phyloP scores from a whole-genome alignment of 1,140 invertebrate genomes.

The Mycetomoellerius zeteki region DNA sequence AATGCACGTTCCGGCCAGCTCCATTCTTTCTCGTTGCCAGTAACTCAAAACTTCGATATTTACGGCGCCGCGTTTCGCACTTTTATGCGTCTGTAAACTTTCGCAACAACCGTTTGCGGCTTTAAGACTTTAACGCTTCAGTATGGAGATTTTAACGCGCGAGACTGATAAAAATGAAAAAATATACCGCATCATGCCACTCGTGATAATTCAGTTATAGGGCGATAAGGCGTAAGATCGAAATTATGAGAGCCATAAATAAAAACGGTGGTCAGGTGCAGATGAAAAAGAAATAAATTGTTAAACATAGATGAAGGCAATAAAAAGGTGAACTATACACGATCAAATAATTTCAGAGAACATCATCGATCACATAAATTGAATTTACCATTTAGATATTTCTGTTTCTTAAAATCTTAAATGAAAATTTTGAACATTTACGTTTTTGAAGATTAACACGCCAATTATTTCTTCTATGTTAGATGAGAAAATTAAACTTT shows the following conservation, averaged over 20 bases:
- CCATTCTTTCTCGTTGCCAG: background rate
- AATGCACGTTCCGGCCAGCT: background rate
- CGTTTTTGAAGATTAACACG: background rate
- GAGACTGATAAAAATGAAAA: constrained; percentile 4
- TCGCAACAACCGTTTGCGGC: constrained; percentile 22
- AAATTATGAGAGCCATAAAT: background rate
- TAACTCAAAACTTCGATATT: constrained; percentile 39
- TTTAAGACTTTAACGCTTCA: background rate
- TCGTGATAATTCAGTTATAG: background rate
- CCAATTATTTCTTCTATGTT: background rate
- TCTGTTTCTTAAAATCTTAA: background rate
- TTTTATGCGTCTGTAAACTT: constrained; percentile 48
- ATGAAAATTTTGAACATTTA: background rate
- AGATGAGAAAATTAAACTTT: background rate
- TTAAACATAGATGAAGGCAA: background rate
- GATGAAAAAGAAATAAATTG: background rate
- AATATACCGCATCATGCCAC: background rate
- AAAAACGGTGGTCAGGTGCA: background rate
- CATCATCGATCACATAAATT: background rate
- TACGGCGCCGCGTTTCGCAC: constrained; percentile 19
- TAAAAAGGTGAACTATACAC: background rate
- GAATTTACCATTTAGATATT: background rate
- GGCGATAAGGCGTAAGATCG: background rate
- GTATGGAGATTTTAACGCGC: constrained; percentile 16
- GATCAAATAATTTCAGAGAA: background rate